Evolutionary conservation across 2,113 vertebrate genomes (phyloP).

Genomic region (Choloepus hoffmanni): DNA sequence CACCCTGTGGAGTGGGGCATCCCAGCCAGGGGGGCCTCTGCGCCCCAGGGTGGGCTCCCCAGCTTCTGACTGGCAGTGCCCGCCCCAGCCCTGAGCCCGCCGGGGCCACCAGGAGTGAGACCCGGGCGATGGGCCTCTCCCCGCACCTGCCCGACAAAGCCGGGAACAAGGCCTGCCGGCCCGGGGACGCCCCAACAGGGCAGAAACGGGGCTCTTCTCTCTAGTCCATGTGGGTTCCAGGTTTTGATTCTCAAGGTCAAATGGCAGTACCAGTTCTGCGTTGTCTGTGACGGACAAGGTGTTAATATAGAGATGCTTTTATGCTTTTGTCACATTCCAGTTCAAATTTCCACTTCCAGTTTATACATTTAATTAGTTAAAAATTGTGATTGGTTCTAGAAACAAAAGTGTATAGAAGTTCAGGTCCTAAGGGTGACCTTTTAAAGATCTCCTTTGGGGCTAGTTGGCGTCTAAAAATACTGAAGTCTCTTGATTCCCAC

Average conservation of each 20-base stretch:
- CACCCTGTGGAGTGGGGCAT: neutral
- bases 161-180: neutral
- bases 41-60: no score
- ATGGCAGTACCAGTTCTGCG: neutral
- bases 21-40: neutral
- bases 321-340: neutral
- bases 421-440: neutral
- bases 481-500: neutral
- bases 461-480: neutral
- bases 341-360: neutral
- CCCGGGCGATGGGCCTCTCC: neutral
- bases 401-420: neutral
- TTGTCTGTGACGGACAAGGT: neutral
- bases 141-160: neutral
- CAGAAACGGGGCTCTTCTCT: neutral
- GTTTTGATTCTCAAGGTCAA: neutral
- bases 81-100: no score
- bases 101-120: no score
- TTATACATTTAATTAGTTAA: neutral
- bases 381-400: neutral
- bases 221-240: neutral
- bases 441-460: neutral
- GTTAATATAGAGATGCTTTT: neutral
- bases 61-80: no score
- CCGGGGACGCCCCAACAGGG: neutral